Evolutionary conservation across 2,888 invertebrate genomes (phyloP), one percentile per base, ranked within the genome.

Genomic region (Congeria kusceri): DNA sequence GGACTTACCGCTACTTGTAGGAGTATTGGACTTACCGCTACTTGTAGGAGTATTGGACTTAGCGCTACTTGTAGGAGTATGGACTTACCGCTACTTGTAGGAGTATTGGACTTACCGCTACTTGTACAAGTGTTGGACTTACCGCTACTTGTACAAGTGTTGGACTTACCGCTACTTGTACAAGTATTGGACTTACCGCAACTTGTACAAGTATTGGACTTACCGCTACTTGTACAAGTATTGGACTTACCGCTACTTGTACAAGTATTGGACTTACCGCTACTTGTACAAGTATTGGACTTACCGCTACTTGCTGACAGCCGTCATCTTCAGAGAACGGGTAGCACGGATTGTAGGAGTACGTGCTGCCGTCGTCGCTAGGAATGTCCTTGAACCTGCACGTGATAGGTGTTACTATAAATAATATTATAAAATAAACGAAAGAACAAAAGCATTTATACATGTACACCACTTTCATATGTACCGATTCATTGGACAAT

Each of bases 301-400:
- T n/a, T 62, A 62, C 62, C 9, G 62, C 62, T 4, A 39, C 62
- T 20, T 23, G 7, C 18, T 5, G 20, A 29, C 65, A 65, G 18
- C 56, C 25, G 11, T 39, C 15, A 4, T 5, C 70, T 47, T 79
- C 82, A 23, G 47, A 61, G 27, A 82, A 82, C 9, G 78, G 73
- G 57, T 59, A 76, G 44, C 82, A 82, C 13, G 82, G 82, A 59
- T 82, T 82, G 70, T 79, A 82, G n/a, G 82, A 82, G 23, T 82
- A 82, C 11, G 49, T 62, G 47, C 68, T 61, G 0, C 78, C 78
- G 62, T 82, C 82, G 4, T 44, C 13, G 0, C 72, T 63, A 0
- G 3, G 29, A 2, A 76, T 61, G 53, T 79, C 82, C 32, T 59
- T 32, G 47, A 82, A 82, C 58, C 82, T 82, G 63, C 29, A 66